Conservation (phyloP, 2,797 vertebrate species). For the Crax fasciolata region DNA sequence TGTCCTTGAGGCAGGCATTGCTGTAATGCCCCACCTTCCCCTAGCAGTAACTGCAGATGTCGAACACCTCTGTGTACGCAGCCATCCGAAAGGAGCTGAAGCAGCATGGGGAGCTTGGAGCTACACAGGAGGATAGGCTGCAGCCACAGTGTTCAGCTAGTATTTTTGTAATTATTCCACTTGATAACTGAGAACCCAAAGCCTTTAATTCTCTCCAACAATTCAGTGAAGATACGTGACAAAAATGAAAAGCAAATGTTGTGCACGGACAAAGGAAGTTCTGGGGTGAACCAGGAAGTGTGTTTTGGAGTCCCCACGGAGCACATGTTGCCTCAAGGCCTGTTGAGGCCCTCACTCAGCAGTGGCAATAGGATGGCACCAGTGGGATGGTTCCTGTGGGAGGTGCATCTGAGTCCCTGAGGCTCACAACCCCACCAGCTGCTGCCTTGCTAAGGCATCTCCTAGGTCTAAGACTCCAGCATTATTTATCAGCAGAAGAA, state of each 20-base stretch:
- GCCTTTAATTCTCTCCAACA: not conserved
- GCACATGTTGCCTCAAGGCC: not conserved
- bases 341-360: not conserved
- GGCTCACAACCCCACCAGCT: not conserved
- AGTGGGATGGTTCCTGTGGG: not conserved
- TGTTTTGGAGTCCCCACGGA: not conserved
- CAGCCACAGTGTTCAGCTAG: rapidly evolving
- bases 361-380: not conserved
- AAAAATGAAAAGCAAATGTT: not conserved
- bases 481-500: not conserved
- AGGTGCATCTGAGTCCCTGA: not conserved
- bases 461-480: not conserved
- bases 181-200: not conserved
- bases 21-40: not conserved
- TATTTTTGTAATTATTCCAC: not conserved
- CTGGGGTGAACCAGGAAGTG: not conserved
- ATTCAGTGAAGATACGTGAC: not conserved
- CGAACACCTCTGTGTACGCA: not conserved
- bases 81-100: not conserved
- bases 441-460: not conserved
- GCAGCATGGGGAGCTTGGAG: not conserved
- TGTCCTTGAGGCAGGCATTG: not conserved
- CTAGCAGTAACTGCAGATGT: rapidly evolving
- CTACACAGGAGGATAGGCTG: not conserved
- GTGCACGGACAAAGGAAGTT: not conserved